These are phyloP conservation scores for Aphelenchoides avenae DNA, from an alignment of 1,140 invertebrate species.

Conservation along the genomic window DNA sequence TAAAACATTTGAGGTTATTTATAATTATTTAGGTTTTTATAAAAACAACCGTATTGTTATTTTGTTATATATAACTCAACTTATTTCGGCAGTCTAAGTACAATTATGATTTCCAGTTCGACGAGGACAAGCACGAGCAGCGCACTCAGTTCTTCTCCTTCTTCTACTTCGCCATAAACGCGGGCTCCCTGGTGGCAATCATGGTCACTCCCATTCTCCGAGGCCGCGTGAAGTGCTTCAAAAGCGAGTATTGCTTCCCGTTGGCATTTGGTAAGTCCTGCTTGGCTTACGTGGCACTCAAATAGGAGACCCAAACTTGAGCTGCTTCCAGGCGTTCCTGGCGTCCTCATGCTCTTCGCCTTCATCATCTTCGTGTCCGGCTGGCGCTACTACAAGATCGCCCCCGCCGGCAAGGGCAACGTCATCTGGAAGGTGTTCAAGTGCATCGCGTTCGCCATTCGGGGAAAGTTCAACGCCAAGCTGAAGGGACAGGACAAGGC, in stretches of 20 bases:
- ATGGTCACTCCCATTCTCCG: constrained; percentile 61
- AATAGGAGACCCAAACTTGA: no score
- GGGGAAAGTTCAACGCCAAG: constrained; percentile 30
- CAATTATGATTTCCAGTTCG: constrained; percentile 66
- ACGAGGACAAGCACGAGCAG: constrained; percentile 51
- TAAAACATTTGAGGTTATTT: background rate
- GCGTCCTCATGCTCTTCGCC: constrained; percentile 60
- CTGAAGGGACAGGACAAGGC: constrained; percentile 27
- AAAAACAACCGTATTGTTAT: background rate
- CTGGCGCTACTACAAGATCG: constrained; percentile 51
- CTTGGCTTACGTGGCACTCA: no score
- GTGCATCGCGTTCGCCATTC: constrained; percentile 36
- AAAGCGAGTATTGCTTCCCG: constrained; percentile 60
- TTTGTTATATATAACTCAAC: constrained; percentile 15
- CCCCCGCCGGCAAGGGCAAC: constrained; percentile 54
- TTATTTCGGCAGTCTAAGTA: constrained; percentile 4
- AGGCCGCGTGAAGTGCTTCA: constrained; percentile 60
- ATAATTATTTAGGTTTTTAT: background rate
- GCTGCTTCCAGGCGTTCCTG: constrained; percentile 60
- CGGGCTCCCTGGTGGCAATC: constrained; percentile 61
- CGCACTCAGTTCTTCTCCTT: constrained; percentile 74
- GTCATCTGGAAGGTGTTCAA: constrained; percentile 41
- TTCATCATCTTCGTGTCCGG: constrained; percentile 55
- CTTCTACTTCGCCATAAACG: constrained; percentile 61
- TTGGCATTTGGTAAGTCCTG: constrained; percentile 53